Conservation (phyloP, 2,888 invertebrate species). For the Papilio demoleus region DNA sequence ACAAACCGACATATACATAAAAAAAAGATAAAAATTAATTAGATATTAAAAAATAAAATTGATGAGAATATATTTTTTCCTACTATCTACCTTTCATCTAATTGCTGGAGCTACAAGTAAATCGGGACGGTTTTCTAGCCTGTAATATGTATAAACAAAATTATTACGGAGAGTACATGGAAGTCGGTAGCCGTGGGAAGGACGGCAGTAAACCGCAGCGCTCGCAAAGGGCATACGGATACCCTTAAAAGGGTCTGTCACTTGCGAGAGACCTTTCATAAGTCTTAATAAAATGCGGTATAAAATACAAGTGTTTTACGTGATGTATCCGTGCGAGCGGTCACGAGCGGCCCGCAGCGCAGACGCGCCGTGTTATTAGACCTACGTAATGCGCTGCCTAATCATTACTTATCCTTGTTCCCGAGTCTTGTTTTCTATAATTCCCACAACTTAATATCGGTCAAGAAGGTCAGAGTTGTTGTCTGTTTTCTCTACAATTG, state of each 20-base stretch:
- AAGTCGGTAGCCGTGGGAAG: slow-evolving; percentile 43
- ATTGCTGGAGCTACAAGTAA: too few relatives aligned
- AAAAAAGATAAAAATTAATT: too few relatives aligned
- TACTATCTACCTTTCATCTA: too few relatives aligned
- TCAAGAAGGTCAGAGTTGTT: neutral
- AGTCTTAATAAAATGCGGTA: slow-evolving; percentile 76
- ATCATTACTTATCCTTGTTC: slow-evolving; percentile 12
- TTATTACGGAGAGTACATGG: slow-evolving; percentile 6
- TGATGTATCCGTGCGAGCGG: slow-evolving; percentile 75
- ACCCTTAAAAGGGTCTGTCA: slow-evolving; percentile 74
- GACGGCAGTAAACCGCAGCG: slow-evolving; percentile 44
- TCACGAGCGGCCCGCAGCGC: slow-evolving; percentile 75
- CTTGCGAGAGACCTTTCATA: slow-evolving; percentile 74
- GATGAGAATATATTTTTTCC: too few relatives aligned
- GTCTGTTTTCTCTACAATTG: slow-evolving; percentile 26
- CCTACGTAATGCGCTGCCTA: slow-evolving; percentile 24
- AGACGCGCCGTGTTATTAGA: slow-evolving; percentile 54
- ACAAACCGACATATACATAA: neutral
- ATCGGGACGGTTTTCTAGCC: neutral
- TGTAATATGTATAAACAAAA: slow-evolving; percentile 19
- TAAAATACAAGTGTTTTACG: slow-evolving; percentile 67
- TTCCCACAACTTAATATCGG: slow-evolving; percentile 4
- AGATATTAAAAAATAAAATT: too few relatives aligned
- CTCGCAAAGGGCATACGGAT: slow-evolving; percentile 57
- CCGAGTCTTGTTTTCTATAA: slow-evolving; percentile 9